These are phyloP conservation scores for Psilopsiagon aurifrons DNA, from an alignment of 2,113 vertebrate genomes.

Conservation along the genomic window DNA sequence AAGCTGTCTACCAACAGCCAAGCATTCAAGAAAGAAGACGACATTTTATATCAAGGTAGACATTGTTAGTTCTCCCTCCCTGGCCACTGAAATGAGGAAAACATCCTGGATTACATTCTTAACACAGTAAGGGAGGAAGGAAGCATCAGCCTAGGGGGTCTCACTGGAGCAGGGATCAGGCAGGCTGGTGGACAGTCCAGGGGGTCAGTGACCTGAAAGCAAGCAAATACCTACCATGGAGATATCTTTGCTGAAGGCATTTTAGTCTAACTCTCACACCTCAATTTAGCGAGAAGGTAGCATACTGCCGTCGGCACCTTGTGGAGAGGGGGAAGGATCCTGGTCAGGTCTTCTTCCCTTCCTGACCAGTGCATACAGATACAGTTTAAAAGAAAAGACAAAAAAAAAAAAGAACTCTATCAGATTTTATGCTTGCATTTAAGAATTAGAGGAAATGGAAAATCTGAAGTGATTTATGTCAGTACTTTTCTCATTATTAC, in stretches of 20 bases:
- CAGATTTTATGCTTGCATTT: not conserved
- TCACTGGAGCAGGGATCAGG: not conserved
- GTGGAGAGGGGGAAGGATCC: not conserved
- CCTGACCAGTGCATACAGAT: not conserved
- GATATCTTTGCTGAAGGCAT: not conserved
- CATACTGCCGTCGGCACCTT: not conserved
- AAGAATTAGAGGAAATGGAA: not conserved
- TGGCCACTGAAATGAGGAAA: not conserved
- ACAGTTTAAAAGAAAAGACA: not conserved
- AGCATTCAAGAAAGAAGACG: not conserved
- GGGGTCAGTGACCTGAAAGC: not conserved
- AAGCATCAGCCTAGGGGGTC: not conserved
- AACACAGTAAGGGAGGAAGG: not conserved
- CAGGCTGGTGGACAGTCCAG: not conserved
- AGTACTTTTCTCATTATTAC: not conserved
- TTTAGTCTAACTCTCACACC: fast-evolving
- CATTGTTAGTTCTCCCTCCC: not conserved
- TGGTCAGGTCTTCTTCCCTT: not conserved
- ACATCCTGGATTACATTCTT: not conserved
- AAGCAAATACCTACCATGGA: not conserved
- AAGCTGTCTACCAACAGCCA: not conserved
- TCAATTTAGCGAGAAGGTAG: not conserved
- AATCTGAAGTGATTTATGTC: not conserved
- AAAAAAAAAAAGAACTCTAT: not conserved
- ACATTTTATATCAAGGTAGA: not conserved